Evolutionary conservation across 2,113 vertebrate genomes (phyloP).

Genomic region (Oncorhynchus kisutch): DNA sequence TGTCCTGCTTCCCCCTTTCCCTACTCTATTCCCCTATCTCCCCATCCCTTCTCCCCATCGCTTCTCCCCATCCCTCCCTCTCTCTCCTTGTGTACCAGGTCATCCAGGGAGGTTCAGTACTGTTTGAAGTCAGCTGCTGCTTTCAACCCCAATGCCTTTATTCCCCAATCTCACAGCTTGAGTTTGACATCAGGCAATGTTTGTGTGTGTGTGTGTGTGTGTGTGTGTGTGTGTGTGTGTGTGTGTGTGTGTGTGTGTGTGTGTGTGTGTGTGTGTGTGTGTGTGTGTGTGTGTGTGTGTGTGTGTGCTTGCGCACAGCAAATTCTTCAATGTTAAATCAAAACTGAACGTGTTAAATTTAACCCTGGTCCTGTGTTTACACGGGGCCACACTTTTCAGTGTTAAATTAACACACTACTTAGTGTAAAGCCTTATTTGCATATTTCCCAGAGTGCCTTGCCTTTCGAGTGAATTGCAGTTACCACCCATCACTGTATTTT

Average conservation of each 20-base stretch:
- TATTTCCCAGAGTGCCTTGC: too few species aligned
- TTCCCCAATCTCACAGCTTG: conserved; percentile 36
- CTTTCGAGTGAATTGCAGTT: too few species aligned
- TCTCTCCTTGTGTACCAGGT: conserved; percentile 29
- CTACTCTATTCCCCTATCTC: not conserved
- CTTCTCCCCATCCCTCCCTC: not conserved
- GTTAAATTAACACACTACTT: too few species aligned
- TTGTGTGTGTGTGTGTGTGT: not conserved
- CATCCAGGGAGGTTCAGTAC: conserved; percentile 23
- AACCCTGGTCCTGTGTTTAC: too few species aligned
- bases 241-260: not conserved
- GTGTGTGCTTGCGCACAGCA: not conserved
- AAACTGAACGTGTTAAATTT: too few species aligned
- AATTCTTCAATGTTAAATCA: too few species aligned
- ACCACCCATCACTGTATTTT: too few species aligned
- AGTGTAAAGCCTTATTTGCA: too few species aligned
- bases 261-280: not conserved
- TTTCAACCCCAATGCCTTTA: conserved; percentile 42
- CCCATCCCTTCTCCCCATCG: not conserved
- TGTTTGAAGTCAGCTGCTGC: conserved; percentile 53
- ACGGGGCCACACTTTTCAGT: too few species aligned
- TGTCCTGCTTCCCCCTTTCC: not conserved
- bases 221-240: not conserved
- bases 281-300: not conserved
- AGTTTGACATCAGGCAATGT: conserved; percentile 21